Percentiles rank a stretch among this genome's conserved stretches.
These are phyloP conservation scores for Hoplias malabaricus DNA, from an alignment of 2,113 vertebrate species.

Conservation along the genomic window DNA sequence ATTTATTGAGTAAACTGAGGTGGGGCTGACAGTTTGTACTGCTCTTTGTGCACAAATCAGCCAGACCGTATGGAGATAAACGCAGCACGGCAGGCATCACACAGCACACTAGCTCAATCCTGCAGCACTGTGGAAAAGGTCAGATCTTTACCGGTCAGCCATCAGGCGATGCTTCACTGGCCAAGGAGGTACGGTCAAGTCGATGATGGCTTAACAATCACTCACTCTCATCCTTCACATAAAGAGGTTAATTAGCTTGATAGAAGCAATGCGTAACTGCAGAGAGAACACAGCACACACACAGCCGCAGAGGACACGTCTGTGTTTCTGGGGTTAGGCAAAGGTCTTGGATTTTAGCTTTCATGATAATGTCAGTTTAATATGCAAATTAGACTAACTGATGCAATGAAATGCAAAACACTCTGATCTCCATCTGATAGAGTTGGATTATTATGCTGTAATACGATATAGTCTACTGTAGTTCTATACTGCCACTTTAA, in stretches of 20 bases:
- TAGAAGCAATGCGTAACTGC: constrained; percentile 54
- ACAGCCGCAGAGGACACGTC: constrained; percentile 49
- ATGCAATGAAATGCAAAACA: not conserved
- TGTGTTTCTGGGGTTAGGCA: not conserved
- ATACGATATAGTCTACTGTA: not conserved
- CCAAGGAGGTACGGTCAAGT: constrained; percentile 42
- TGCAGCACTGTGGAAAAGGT: constrained; percentile 62
- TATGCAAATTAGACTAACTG: not conserved
- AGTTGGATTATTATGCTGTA: not conserved
- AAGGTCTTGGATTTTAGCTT: not conserved
- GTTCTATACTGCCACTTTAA: not conserved
- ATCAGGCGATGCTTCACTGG: constrained; percentile 57
- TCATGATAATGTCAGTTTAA: not conserved
- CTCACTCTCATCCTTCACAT: constrained; percentile 46
- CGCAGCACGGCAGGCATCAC: constrained; percentile 46
- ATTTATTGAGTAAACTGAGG: not conserved
- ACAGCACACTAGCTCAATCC: constrained; percentile 34
- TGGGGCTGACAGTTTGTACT: not conserved
- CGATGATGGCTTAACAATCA: constrained; percentile 47
- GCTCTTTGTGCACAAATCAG: constrained; percentile 36
- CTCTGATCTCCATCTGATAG: not conserved
- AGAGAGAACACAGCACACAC: constrained; percentile 30
- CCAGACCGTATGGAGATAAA: constrained; percentile 19
- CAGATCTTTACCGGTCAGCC: constrained; percentile 63
- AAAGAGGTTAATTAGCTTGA: constrained; percentile 64